Percentiles rank a stretch among this genome's conserved stretches.
These are phyloP conservation scores for Arctopsyche grandis DNA, from an alignment of 1,140 invertebrate genomes.

Conservation along the genomic window DNA sequence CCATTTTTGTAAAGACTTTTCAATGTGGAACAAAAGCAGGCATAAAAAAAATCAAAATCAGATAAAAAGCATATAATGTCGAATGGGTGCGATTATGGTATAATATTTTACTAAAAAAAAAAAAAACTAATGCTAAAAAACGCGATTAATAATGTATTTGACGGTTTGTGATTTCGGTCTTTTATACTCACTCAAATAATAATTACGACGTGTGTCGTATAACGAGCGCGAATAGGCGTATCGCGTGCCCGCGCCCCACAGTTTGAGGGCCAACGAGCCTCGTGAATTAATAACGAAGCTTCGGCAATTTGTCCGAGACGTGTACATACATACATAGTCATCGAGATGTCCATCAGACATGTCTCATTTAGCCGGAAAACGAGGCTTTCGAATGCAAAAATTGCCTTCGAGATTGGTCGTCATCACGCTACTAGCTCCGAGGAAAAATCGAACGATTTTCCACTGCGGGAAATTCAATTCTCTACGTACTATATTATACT, in stretches of 20 bases:
- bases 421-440: no score
- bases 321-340: slow-evolving; percentile 31
- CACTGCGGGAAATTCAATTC: no score
- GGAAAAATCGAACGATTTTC: no score
- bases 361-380: slow-evolving; percentile 18
- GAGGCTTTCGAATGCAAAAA: background rate
- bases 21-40: no score
- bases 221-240: slow-evolving; percentile 7
- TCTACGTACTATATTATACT: no score
- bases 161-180: background rate
- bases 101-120: background rate
- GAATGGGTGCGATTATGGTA: background rate
- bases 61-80: background rate
- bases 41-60: background rate
- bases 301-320: slow-evolving; percentile 16
- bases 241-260: slow-evolving; percentile 21
- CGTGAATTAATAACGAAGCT: slow-evolving; percentile 16
- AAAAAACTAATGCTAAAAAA: background rate
- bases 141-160: slow-evolving; percentile 1
- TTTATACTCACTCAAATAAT: background rate
- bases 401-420: background rate
- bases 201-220: slow-evolving; percentile 6
- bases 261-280: slow-evolving; percentile 8
- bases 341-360: slow-evolving; percentile 30
- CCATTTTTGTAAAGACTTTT: no score